Conservation (phyloP, 2,113 vertebrate species). For the Alouatta palliata region DNA sequence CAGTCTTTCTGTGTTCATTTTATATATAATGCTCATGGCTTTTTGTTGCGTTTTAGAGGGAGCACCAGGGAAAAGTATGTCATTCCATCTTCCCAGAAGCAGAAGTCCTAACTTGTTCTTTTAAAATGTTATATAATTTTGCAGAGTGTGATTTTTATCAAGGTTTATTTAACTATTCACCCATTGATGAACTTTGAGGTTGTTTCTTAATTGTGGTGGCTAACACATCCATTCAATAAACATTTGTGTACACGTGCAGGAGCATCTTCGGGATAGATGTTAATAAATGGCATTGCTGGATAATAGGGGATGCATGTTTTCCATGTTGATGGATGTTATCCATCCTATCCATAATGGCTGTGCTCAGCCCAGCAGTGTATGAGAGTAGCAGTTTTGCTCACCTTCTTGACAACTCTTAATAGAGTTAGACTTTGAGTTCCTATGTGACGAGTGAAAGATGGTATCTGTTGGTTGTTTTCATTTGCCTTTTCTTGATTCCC, state of each 20-base stretch:
- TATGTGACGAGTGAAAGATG: not conserved
- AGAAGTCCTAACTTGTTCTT: conserved; percentile 18
- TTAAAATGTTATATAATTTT: not conserved
- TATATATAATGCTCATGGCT: not conserved
- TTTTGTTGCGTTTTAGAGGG: not conserved
- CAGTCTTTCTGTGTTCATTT: not conserved
- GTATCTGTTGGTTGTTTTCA: conserved; percentile 18
- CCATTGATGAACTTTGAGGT: not conserved
- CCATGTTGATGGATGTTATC: not conserved
- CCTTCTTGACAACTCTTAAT: not conserved
- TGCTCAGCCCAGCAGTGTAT: not conserved
- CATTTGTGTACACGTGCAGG: not conserved
- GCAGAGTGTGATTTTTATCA: not conserved
- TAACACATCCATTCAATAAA: not conserved
- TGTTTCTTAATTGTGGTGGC: not conserved
- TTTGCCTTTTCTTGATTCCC: conserved; percentile 20
- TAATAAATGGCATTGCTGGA: not conserved
- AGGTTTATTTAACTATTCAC: conserved; percentile 12
- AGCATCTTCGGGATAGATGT: not conserved
- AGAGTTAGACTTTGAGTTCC: conserved; percentile 10
- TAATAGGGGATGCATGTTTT: not conserved
- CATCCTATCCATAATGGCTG: not conserved
- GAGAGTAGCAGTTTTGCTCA: not conserved
- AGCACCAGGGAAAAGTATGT: not conserved
- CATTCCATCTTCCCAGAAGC: not conserved